Percentiles rank a stretch among this genome's conserved stretches.
Evolutionary conservation across 2,797 vertebrate species (phyloP).

Genomic region (Molossus alvarezi): DNA sequence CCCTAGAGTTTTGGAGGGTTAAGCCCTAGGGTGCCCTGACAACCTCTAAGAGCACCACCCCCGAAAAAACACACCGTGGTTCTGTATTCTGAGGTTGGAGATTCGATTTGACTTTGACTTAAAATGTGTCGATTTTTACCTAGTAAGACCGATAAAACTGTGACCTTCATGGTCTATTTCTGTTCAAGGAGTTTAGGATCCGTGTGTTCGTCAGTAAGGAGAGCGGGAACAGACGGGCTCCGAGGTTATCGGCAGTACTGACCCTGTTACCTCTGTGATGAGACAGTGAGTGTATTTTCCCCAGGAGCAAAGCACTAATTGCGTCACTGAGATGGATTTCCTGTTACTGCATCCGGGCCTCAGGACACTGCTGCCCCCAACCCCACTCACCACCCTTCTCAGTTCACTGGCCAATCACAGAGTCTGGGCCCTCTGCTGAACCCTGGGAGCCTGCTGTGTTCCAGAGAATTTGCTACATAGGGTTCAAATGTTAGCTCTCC

Average conservation of each 20-base stretch:
- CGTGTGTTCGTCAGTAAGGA: not conserved
- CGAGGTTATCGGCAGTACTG: not conserved
- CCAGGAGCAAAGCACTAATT: not conserved
- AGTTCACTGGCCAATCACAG: not conserved
- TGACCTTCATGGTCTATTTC: not conserved
- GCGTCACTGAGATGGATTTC: not conserved
- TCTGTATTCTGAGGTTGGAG: not conserved
- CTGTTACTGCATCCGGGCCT: not conserved
- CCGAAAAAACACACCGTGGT: not conserved
- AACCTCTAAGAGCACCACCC: not conserved
- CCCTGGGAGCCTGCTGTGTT: conserved; percentile 61
- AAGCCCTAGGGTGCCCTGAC: not conserved
- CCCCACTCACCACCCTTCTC: not conserved
- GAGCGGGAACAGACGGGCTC: not conserved
- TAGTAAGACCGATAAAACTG: not conserved
- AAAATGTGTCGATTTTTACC: not conserved
- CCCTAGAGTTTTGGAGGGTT: not conserved
- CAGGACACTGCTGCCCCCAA: not conserved
- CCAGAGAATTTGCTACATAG: conserved; percentile 80
- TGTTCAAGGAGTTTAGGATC: not conserved
- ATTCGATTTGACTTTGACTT: conserved; percentile 29
- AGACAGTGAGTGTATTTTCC: not conserved
- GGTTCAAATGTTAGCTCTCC: conserved; percentile 83
- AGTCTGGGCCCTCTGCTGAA: conserved; percentile 67
- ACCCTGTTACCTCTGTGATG: not conserved